These are phyloP conservation scores for Plebejus melissa DNA, from an alignment of 2,888 invertebrate species.

Conservation along the genomic window DNA sequence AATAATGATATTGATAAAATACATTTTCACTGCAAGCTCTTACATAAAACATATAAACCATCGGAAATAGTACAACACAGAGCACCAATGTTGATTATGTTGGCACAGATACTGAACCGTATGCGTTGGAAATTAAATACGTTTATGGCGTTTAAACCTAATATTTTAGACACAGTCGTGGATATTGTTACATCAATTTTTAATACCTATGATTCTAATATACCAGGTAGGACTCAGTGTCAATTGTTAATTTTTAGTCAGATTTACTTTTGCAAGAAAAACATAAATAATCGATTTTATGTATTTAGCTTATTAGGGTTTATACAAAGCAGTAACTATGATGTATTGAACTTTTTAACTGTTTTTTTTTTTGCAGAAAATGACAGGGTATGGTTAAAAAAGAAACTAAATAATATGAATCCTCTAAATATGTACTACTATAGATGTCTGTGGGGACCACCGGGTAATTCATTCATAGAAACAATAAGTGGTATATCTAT, in stretches of 20 bases:
- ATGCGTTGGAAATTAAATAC: constrained; percentile 59
- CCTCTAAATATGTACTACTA: constrained; percentile 67
- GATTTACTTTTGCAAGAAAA: too few relatives aligned
- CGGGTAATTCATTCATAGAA: constrained; percentile 54
- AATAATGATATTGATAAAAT: constrained; percentile 48
- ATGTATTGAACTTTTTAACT: not conserved
- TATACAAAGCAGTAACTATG: not conserved
- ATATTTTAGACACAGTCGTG: constrained; percentile 51
- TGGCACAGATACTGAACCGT: constrained; percentile 59
- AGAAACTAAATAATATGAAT: constrained; percentile 53
- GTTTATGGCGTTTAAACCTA: constrained; percentile 47
- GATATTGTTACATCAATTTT: constrained; percentile 53
- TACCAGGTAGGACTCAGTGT: constrained; percentile 46
- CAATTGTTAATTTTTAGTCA: too few relatives aligned
- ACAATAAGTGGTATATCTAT: constrained; percentile 48
- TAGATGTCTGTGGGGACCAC: constrained; percentile 57
- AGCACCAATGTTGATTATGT: constrained; percentile 64
- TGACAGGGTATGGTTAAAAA: constrained; percentile 61
- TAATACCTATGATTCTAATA: constrained; percentile 46
- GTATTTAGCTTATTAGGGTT: too few relatives aligned
- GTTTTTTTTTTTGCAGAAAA: constrained; percentile 47
- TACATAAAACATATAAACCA: constrained; percentile 48
- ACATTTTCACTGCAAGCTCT: constrained; percentile 50
- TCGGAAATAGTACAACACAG: constrained; percentile 55
- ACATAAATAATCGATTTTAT: too few relatives aligned